Evolutionary conservation across 2,797 vertebrate genomes (phyloP).

Genomic region (Chelonia mydas): DNA sequence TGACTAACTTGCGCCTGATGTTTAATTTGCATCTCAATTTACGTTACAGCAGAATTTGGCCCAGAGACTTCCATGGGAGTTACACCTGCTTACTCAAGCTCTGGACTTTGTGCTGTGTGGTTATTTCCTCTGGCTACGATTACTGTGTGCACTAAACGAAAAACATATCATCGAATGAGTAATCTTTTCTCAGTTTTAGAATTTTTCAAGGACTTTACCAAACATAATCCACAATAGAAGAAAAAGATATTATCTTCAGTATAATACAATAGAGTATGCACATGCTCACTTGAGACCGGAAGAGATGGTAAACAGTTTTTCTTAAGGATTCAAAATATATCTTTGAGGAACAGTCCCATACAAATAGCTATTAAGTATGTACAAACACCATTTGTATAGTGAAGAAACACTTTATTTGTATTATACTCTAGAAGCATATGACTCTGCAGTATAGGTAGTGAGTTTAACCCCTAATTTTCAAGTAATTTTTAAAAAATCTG

Average conservation of each 20-base stretch:
- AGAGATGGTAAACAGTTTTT: neutral
- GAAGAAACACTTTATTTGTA: fast-evolving
- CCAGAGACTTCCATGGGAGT: neutral
- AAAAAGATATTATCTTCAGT: neutral
- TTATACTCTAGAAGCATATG: neutral
- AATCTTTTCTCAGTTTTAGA: neutral
- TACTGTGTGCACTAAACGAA: neutral
- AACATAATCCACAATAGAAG: neutral
- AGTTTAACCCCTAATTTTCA: neutral
- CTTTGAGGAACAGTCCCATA: neutral
- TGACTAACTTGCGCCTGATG: neutral
- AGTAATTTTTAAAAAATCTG: neutral
- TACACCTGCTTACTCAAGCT: neutral
- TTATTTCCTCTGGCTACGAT: neutral
- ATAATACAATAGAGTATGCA: neutral
- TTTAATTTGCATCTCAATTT: neutral
- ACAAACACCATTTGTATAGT: neutral
- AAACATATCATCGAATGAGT: neutral
- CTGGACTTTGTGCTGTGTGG: neutral
- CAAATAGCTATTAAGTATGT: neutral
- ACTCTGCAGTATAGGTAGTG: neutral
- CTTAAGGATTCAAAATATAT: neutral
- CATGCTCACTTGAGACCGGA: neutral
- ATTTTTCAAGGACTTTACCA: neutral
- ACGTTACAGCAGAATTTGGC: fast-evolving